phyloP scores from a whole-genome alignment of 37 sponge, comb jelly and placozoan genomes.

The Halisarca cf. caerulea region DNA sequence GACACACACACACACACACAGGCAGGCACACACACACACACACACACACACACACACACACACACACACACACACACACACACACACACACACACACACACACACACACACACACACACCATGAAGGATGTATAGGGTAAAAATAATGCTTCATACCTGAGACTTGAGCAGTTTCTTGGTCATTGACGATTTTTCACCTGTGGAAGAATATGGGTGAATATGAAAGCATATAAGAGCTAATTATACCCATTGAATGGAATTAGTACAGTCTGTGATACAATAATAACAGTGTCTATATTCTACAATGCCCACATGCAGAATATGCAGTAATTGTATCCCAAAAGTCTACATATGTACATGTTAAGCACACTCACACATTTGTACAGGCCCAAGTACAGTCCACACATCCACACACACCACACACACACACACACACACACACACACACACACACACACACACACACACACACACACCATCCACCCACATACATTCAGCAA shows the following conservation, averaged over 20 bases:
- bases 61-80: slow-evolving; percentile 25
- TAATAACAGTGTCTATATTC: no score
- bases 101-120: neutral
- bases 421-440: slow-evolving; percentile 32
- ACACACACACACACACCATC: slow-evolving; percentile 12
- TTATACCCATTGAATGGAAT: no score
- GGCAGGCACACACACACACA: neutral
- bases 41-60: slow-evolving; percentile 14
- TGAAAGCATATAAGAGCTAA: no score
- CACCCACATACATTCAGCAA: slow-evolving; percentile 30
- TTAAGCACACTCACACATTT: slow-evolving; percentile 9
- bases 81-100: slow-evolving; percentile 25
- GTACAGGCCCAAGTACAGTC: neutral
- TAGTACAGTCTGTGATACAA: no score
- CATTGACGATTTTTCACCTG: no score
- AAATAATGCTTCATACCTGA: no score
- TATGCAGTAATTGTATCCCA: no score
- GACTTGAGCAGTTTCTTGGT: no score
- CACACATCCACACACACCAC: neutral
- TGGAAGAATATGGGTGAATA: no score
- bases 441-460: slow-evolving; percentile 30
- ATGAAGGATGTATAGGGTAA: no score
- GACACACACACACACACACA: neutral
- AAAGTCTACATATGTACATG: no score
- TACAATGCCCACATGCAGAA: no score